Conservation (phyloP, 2,113 vertebrate species). For the Tauraco erythrolophus region DNA sequence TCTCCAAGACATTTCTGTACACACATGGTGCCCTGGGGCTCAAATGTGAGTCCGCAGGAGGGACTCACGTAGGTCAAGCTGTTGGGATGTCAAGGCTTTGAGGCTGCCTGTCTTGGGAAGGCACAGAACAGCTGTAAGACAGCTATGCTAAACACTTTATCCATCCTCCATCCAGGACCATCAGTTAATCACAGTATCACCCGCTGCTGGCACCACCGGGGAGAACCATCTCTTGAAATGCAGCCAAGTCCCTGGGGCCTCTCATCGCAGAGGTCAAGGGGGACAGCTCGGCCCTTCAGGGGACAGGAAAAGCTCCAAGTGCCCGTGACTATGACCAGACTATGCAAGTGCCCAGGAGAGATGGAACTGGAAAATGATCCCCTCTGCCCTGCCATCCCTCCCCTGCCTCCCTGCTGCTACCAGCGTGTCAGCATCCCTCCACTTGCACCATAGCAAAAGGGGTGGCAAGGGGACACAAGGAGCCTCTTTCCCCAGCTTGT, state of each 20-base stretch:
- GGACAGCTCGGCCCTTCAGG: fast-evolving
- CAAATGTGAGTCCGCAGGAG: neutral
- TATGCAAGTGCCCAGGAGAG: neutral
- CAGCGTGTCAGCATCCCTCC: constrained; percentile 18
- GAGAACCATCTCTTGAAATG: neutral
- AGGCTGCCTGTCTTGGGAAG: neutral
- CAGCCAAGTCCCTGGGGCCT: neutral
- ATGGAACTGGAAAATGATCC: neutral
- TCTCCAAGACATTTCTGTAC: neutral
- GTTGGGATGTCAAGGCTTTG: neutral
- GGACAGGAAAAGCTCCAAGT: neutral
- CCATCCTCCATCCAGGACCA: neutral
- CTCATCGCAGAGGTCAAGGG: neutral
- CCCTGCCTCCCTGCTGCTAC: neutral
- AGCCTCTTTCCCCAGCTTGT: neutral
- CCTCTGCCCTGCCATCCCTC: neutral
- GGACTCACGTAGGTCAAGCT: neutral
- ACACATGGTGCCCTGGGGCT: neutral
- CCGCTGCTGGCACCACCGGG: neutral
- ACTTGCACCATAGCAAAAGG: neutral
- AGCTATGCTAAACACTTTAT: neutral
- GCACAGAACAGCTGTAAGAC: neutral
- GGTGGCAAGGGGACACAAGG: constrained; percentile 13
- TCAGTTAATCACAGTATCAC: neutral
- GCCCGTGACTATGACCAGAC: neutral